Conservation (phyloP, 1,140 invertebrate species). For the Papilio dardanus region DNA sequence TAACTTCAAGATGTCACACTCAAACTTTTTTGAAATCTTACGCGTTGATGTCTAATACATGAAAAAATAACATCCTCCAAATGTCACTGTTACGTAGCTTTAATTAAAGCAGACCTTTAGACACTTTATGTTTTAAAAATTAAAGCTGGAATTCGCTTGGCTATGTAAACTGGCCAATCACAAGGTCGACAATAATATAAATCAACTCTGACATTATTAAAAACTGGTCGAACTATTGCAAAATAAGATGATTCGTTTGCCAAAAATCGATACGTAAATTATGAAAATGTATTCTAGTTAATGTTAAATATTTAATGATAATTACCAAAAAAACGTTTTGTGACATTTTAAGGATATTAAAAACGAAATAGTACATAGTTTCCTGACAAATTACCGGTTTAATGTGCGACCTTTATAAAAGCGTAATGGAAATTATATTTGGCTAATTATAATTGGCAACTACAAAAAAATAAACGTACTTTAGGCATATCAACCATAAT, state of each 20-base stretch:
- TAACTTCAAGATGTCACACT: background rate
- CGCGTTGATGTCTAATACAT: slow-evolving; percentile 10
- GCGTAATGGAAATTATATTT: background rate
- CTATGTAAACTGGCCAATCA: slow-evolving; percentile 44
- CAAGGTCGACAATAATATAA: slow-evolving; percentile 51
- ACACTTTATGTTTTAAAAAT: slow-evolving; percentile 21
- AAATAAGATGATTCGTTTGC: slow-evolving; percentile 41
- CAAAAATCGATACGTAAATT: slow-evolving; percentile 13
- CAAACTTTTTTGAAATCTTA: slow-evolving; percentile 14
- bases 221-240: slow-evolving; percentile 48
- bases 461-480: background rate
- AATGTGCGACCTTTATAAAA: background rate
- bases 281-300: slow-evolving; percentile 20
- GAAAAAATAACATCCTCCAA: background rate
- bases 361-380: background rate
- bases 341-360: background rate
- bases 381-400: background rate
- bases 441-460: background rate
- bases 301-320: slow-evolving; percentile 15
- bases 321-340: background rate
- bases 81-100: slow-evolving; percentile 19
- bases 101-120: slow-evolving; percentile 11
- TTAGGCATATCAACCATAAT: background rate
- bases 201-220: slow-evolving; percentile 61
- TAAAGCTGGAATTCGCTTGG: slow-evolving; percentile 37